A percentile compares a stretch with the other conserved stretches of the same genome.
Evolutionary conservation across 2,113 vertebrate genomes (phyloP).

Genomic region (Dicerorhinus sumatrensis): DNA sequence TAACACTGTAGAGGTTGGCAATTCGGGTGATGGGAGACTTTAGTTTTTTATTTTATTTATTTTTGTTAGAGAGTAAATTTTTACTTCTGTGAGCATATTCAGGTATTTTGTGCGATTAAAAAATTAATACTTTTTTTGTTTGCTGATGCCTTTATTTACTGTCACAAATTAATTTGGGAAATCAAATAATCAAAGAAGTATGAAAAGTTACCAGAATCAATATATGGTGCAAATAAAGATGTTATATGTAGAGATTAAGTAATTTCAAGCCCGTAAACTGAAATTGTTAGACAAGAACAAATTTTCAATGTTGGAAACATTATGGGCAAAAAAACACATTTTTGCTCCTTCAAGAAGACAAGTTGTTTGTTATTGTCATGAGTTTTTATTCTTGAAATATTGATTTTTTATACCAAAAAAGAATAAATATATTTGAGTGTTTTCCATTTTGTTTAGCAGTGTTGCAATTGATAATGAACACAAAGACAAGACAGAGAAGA

Average conservation of each 20-base stretch:
- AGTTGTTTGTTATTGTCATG: not conserved
- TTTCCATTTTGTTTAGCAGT: constrained; percentile 9
- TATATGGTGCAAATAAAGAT: not conserved
- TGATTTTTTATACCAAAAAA: not conserved
- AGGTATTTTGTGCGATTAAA: not conserved
- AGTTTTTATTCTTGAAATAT: constrained; percentile 18
- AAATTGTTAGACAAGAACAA: constrained; percentile 32
- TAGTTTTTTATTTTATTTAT: not conserved
- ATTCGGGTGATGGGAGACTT: not conserved
- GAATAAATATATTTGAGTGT: not conserved
- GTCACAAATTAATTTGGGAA: not conserved
- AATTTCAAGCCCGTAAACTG: not conserved
- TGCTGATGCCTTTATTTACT: not conserved
- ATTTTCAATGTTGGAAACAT: not conserved
- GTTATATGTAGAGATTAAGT: not conserved
- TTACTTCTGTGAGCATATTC: not conserved
- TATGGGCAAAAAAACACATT: not conserved
- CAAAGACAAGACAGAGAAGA: not conserved
- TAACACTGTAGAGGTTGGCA: not conserved
- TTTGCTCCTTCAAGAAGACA: not conserved
- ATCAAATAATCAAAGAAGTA: not conserved
- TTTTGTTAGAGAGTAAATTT: not conserved
- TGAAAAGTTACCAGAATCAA: not conserved
- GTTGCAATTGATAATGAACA: not conserved
- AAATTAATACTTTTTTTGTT: not conserved